These are phyloP conservation scores for Argopecten irradians DNA, from an alignment of 1,140 invertebrate species.

Conservation along the genomic window DNA sequence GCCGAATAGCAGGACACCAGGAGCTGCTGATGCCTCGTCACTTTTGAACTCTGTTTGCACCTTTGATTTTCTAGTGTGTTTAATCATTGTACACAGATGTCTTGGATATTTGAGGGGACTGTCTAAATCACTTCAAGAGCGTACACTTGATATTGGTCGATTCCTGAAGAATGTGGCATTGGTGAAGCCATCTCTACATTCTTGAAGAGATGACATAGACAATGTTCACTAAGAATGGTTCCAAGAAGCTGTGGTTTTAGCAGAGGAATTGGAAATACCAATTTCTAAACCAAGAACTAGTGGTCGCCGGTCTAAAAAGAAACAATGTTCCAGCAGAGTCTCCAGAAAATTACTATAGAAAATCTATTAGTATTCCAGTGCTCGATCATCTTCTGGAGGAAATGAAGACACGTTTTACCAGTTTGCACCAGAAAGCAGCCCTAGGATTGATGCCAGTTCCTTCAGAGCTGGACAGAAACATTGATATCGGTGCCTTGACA, in stretches of 20 bases:
- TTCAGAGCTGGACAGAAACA: background rate
- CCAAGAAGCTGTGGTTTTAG: background rate
- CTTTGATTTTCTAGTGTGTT: constrained; percentile 23
- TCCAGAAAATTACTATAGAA: constrained; percentile 21
- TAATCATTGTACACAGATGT: constrained; percentile 6
- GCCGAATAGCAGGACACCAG: constrained; percentile 14
- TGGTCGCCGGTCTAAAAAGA: constrained; percentile 2
- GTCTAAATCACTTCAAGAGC: constrained; percentile 13
- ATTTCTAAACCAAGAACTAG: constrained; percentile 10
- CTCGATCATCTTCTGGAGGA: constrained; percentile 19
- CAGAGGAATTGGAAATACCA: background rate
- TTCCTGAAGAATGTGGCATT: background rate
- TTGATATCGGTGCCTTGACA: background rate
- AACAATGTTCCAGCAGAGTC: background rate
- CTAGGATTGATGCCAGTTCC: background rate
- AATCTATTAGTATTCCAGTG: constrained; percentile 15
- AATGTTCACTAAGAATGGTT: background rate
- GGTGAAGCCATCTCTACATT: background rate
- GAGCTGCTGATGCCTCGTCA: constrained; percentile 25
- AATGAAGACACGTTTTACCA: constrained; percentile 12
- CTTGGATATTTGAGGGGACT: constrained; percentile 19
- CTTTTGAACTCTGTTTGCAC: background rate
- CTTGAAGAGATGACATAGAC: constrained; percentile 23
- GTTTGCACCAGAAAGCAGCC: background rate
- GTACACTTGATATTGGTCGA: background rate